Evolutionary conservation across 2,113 vertebrate genomes (phyloP), one percentile per base, ranked within the genome.

Genomic region (Psittacula cyanocephala): DNA sequence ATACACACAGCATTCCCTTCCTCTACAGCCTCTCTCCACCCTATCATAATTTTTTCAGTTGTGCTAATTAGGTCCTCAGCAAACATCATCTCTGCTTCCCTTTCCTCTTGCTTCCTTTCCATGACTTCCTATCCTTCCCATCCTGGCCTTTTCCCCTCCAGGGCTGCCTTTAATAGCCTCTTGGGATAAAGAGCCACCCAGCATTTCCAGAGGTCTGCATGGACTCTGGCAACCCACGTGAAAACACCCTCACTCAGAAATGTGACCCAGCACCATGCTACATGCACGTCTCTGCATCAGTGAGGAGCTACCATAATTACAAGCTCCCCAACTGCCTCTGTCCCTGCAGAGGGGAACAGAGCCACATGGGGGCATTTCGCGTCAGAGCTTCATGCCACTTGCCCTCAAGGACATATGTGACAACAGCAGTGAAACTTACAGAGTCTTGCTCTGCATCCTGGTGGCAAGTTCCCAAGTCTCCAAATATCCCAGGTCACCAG

Each of bases 251-350:
- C 39, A 24, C 25, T 81, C 65, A 68, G 77, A 75, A 81, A 89
- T 22, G 65, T 62, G 47, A 55, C 57, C 67, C 70, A 60, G 52
- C 10, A 69, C 69, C 35, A 35, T 0, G 0, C 60, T n/a, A 16
- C 1, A 1, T 20, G 47, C 37, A 37, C 11, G 43, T 0, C 41
- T 17, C n/a, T n/a, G 50, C 76, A 74, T 49, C 81, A 75, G 23
- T 0, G 0, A 82, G 89, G 35, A 29, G 49, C 65, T 27, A 18
- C 29, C 4, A 5, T 20, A 59, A 53, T 33, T 80, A 93, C 1
- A 3, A 57, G 50, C 11, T 0, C 44, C 70, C n/a, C 62, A 29
- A 28, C 13, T 0, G 13, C 7, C 0, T 13, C 29, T 44, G 60
- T 63, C 20, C 62, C 57, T 37, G 47, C 0, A 1, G 28, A 85